Percentiles rank a stretch among this genome's conserved stretches.
Conservation (phyloP, 2,113 vertebrate genomes). For the Corythornis cristatus region DNA sequence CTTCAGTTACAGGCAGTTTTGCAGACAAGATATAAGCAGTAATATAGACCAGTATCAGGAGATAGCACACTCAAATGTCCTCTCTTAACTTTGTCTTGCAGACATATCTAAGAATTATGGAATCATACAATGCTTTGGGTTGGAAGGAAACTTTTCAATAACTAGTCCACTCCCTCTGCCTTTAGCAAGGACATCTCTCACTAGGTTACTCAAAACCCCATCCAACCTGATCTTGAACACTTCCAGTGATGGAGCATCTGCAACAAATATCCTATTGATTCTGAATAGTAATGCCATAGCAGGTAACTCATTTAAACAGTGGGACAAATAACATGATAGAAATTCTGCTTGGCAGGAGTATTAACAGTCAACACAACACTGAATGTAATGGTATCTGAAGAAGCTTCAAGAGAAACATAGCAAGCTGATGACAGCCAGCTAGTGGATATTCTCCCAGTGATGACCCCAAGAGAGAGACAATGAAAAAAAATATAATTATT, state of each 20-base stretch:
- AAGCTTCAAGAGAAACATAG: background rate
- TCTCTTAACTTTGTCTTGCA: background rate
- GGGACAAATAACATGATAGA: background rate
- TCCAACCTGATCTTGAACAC: background rate
- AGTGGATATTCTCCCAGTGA: background rate
- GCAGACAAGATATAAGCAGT: background rate
- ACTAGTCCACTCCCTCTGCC: fast-evolving
- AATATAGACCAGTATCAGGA: background rate
- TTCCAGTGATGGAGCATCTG: background rate
- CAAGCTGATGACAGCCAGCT: background rate
- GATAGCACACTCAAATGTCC: background rate
- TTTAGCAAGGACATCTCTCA: background rate
- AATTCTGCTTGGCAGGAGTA: background rate
- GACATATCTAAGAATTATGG: background rate
- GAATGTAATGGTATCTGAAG: background rate
- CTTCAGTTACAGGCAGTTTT: background rate
- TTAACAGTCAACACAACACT: background rate
- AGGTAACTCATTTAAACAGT: background rate
- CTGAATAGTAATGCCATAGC: background rate
- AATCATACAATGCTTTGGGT: background rate
- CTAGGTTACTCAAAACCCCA: background rate
- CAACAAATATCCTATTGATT: background rate
- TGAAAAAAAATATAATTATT: background rate
- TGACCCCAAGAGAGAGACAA: background rate
- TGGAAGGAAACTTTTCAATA: background rate